phyloP scores from a whole-genome alignment of 2,888 invertebrate species.

The Gisinianus flammeolus region DNA sequence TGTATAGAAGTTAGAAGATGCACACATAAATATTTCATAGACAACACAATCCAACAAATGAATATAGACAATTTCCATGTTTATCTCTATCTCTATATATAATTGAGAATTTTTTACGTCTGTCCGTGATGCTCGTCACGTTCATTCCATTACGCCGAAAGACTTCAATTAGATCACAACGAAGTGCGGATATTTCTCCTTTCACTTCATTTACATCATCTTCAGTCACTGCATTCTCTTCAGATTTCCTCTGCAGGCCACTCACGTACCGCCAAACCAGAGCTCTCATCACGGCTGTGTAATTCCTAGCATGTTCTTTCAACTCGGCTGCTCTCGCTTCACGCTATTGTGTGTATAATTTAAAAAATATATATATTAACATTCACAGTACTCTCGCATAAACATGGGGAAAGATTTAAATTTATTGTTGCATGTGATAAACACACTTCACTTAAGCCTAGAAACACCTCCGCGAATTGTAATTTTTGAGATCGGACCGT shows the following conservation, averaged over 20 bases:
- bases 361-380: no score
- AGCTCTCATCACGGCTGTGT: conserved; percentile 84
- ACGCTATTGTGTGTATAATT: conserved; percentile 62
- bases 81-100: neutral
- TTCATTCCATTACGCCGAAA: conserved; percentile 87
- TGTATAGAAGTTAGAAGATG: conserved; percentile 59
- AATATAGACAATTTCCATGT: neutral
- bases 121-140: conserved; percentile 76
- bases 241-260: conserved; percentile 80
- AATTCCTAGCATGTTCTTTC: conserved; percentile 72
- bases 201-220: conserved; percentile 94
- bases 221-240: conserved; percentile 86
- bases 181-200: conserved; percentile 88
- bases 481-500: no score
- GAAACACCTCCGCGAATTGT: no score
- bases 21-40: no score
- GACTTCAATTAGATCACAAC: conserved; percentile 89
- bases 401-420: no score
- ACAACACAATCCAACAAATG: neutral
- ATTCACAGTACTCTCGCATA: no score
- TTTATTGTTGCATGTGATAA: no score
- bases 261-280: conserved; percentile 92
- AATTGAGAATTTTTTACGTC: conserved; percentile 67
- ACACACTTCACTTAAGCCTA: no score
- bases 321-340: conserved; percentile 67